Evolutionary conservation across 2,888 invertebrate species (phyloP), one percentile per base, ranked within the genome.

Genomic region (Muscina levida): DNA sequence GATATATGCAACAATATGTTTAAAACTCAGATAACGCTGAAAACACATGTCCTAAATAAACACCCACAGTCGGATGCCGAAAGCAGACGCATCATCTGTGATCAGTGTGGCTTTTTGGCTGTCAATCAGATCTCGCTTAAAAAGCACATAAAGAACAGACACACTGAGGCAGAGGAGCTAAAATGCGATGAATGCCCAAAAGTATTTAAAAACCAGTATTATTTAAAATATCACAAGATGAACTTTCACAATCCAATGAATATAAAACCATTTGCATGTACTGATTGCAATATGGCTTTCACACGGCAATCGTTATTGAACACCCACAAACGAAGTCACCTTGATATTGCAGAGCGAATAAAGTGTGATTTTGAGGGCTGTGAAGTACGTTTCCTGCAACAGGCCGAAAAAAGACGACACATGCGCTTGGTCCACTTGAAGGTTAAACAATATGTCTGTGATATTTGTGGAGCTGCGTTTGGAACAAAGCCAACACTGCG

Each of bases 281-380:
- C 72, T 0, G 76, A 79, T 42, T 84, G 84, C 24, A 66, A 78
- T 17, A 77, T 77, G 67, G 77, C 75, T 3, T 83, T 82, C 26
- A 79, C 81, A 5, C 74, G 82, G 17, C 82, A 76, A 70, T 80
- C 80, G 24, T 70, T 82, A 15, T 46, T 84, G 11, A 76, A 79
- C 11, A 75, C 78, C 24, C 84, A 84, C 48, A 77, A 82, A 46
- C 82, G 82, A 11, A 79, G 76, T 0, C 84, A 84, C 57, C n/a
- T 76, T 1, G 73, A 53, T 44, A 82, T 82, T 22, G 70, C 68
- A 2, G 83, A 83, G 51, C 79, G 82, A 5, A 72, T 81, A 22
- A 80, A 82, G 31, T 84, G 84, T 17, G 81, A 81, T 17, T 81
- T 77, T 68, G 81, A 81, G 46, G 80, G 77, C 24, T 84, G 84